These are phyloP conservation scores for Oxyura jamaicensis DNA, from an alignment of 2,113 vertebrate species.

Conservation along the genomic window DNA sequence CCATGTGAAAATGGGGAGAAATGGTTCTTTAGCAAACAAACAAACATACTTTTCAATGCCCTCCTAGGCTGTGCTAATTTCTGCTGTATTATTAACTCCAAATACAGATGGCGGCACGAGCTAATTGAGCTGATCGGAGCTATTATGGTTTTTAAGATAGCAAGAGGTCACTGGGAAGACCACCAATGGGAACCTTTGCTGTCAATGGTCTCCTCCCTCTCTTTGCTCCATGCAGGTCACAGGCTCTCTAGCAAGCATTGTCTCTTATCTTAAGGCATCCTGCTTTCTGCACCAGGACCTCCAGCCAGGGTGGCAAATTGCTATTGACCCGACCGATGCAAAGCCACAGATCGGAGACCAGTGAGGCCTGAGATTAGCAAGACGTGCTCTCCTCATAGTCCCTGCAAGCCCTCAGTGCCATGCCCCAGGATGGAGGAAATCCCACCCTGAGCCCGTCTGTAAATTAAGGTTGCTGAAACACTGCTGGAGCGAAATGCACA, in stretches of 20 bases:
- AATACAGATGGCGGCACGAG: not conserved
- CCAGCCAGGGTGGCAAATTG: not conserved
- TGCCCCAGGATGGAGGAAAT: not conserved
- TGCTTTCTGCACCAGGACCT: not conserved
- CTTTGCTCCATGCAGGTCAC: accelerated
- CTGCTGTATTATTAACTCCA: not conserved
- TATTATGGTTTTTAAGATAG: not conserved
- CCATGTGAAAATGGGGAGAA: not conserved
- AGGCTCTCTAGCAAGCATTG: not conserved
- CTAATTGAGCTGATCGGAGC: not conserved
- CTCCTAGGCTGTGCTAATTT: not conserved
- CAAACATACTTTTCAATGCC: not conserved
- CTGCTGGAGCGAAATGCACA: too few relatives aligned
- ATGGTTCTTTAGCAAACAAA: not conserved
- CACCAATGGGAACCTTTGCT: not conserved
- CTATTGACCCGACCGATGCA: not conserved
- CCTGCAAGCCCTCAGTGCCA: not conserved
- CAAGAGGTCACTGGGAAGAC: not conserved
- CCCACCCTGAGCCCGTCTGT: not conserved
- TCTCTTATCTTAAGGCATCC: not conserved
- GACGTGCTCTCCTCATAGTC: too few relatives aligned
- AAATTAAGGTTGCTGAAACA: not conserved
- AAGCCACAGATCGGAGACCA: not conserved
- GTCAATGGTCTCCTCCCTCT: not conserved
- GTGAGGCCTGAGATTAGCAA: not conserved